Conservation (phyloP, 2,888 invertebrate genomes). For the Timema cristinae region DNA sequence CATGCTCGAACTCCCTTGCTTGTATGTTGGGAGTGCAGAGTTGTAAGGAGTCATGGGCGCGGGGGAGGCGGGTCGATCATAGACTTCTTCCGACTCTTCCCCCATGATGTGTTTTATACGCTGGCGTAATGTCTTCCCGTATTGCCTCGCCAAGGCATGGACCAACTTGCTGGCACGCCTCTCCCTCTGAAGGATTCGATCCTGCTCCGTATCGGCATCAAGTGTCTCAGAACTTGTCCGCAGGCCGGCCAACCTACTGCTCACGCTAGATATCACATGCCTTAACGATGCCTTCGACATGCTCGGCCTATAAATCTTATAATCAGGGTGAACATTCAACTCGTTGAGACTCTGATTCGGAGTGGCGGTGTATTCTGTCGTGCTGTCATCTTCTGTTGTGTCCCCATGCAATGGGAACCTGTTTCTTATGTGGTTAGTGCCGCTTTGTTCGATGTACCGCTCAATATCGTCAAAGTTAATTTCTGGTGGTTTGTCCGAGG, state of each 20-base stretch:
- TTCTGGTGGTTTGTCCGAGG: conserved; percentile 64
- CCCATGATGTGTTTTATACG: conserved; percentile 39
- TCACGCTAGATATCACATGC: conserved; percentile 37
- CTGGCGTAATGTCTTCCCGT: conserved; percentile 42
- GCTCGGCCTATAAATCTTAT: conserved; percentile 55
- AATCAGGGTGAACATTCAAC: conserved; percentile 67
- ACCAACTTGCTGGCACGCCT: conserved; percentile 37
- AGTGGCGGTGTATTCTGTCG: conserved; percentile 41
- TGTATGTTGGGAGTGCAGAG: conserved; percentile 55
- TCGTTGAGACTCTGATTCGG: conserved; percentile 49
- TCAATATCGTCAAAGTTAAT: conserved; percentile 65
- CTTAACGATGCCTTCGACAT: conserved; percentile 37
- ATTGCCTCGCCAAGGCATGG: conserved; percentile 42
- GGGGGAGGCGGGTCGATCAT: conserved; percentile 23
- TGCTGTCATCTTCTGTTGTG: conserved; percentile 41
- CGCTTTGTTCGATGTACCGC: conserved; percentile 44
- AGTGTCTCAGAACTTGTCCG: conserved; percentile 46
- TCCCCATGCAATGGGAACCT: conserved; percentile 35
- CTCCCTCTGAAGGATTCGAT: conserved; percentile 32
- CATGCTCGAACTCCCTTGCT: conserved; percentile 75
- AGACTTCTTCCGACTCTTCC: conserved; percentile 30
- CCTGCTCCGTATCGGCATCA: conserved; percentile 32
- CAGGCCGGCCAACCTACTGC: conserved; percentile 43
- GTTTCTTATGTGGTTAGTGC: conserved; percentile 17
- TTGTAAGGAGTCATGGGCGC: conserved; percentile 32